Conservation (phyloP, 2,888 invertebrate species). For the Periphyllus acericola region DNA sequence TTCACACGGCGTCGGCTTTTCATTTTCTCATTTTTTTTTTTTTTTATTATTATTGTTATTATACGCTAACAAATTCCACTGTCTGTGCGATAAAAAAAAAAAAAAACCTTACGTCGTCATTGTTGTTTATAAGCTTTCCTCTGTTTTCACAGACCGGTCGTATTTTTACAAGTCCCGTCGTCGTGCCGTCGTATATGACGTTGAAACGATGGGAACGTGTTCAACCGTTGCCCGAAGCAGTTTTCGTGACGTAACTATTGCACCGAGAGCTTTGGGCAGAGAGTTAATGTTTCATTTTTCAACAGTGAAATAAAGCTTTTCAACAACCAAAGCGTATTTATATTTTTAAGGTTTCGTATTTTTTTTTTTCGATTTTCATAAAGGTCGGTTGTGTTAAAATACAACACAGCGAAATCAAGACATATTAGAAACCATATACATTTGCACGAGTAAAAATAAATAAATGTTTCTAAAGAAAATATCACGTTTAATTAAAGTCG, state of each 20-base stretch:
- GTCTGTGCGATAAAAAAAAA: slow-evolving; percentile 16
- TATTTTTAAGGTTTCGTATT: slow-evolving; percentile 43
- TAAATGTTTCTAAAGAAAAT: not conserved
- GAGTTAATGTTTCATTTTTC: slow-evolving; percentile 13
- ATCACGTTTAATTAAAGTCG: slow-evolving; percentile 1
- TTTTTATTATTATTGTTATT: slow-evolving; percentile 30
- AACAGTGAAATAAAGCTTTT: slow-evolving; percentile 16
- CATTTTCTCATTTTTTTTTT: slow-evolving; percentile 26
- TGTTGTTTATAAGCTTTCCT: slow-evolving; percentile 20
- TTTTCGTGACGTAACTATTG: slow-evolving; percentile 31
- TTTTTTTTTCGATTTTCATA: slow-evolving; percentile 23
- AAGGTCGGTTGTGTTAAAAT: not conserved
- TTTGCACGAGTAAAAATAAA: slow-evolving; percentile 6
- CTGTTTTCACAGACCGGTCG: slow-evolving; percentile 25
- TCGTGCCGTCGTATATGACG: not conserved
- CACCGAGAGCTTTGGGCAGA: not conserved
- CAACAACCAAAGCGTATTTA: slow-evolving; percentile 7
- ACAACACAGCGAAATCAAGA: slow-evolving; percentile 19
- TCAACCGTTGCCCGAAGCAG: not conserved
- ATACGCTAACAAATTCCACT: slow-evolving; percentile 37
- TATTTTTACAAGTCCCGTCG: not conserved
- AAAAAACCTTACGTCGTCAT: slow-evolving; percentile 32
- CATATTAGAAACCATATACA: slow-evolving; percentile 12
- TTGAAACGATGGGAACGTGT: not conserved
- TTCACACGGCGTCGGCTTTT: slow-evolving; percentile 45